Conservation (phyloP, 2,113 vertebrate genomes). For the Bettongia penicillata region DNA sequence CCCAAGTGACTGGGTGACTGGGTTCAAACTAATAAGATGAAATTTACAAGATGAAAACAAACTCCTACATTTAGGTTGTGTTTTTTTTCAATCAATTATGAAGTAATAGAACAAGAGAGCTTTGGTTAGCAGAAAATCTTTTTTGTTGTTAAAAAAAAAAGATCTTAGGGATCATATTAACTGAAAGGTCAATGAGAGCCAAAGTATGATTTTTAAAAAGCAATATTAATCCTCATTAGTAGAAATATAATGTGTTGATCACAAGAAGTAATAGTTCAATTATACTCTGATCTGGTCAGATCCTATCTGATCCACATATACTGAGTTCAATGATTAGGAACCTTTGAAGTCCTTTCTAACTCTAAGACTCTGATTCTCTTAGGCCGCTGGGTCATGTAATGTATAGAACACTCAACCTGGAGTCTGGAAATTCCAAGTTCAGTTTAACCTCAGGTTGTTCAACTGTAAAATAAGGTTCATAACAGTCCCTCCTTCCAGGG, state of each 20-base stretch:
- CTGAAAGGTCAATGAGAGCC: background rate
- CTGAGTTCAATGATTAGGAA: background rate
- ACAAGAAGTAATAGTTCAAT: background rate
- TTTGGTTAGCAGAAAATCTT: background rate
- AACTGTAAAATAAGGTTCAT: background rate
- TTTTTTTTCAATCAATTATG: background rate
- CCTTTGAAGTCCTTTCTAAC: background rate
- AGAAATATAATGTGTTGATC: background rate
- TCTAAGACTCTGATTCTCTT: background rate
- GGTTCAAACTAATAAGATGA: background rate
- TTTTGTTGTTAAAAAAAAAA: background rate
- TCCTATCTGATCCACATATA: background rate
- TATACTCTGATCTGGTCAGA: background rate
- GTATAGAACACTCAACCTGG: background rate
- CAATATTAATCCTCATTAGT: background rate
- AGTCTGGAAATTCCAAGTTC: background rate
- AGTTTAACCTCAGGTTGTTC: background rate
- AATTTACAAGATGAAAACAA: background rate
- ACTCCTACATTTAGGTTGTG: background rate
- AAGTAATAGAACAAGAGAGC: background rate
- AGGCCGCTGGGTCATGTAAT: background rate
- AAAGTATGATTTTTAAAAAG: background rate
- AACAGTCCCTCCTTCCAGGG: background rate
- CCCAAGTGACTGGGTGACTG: background rate
- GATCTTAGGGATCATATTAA: background rate